Percentiles rank a stretch among this genome's conserved stretches.
Conservation (phyloP, 2,888 invertebrate genomes). For the Unio delphinus region DNA sequence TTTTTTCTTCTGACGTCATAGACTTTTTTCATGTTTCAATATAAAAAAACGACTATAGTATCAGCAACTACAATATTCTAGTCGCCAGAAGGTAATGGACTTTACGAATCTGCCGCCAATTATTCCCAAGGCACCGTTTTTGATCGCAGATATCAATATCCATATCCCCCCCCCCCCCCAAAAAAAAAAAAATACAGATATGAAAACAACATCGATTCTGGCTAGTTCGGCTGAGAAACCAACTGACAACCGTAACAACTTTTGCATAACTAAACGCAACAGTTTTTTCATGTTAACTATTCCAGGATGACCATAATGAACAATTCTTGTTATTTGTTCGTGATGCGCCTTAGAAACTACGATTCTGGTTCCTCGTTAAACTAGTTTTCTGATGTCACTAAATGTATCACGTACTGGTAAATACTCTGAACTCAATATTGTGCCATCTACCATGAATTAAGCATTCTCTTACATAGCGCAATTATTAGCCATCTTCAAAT, state of each 20-base stretch:
- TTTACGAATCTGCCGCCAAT: constrained; percentile 11
- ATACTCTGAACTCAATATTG: background rate
- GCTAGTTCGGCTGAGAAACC: constrained; percentile 4
- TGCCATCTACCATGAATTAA: constrained; percentile 5
- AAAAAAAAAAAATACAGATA: too few species aligned
- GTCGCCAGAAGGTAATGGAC: constrained; percentile 21
- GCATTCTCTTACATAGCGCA: constrained; percentile 2
- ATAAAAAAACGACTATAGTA: constrained; percentile 16
- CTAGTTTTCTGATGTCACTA: constrained; percentile 11
- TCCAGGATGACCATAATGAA: constrained; percentile 17
- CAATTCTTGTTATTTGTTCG: background rate
- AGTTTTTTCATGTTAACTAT: constrained; percentile 13
- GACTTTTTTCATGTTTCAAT: background rate
- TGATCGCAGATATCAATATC: too few species aligned
- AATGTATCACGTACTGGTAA: constrained; percentile 11
- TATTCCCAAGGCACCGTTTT: constrained; percentile 8
- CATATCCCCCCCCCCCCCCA: too few species aligned
- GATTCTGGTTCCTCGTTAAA: constrained; percentile 14
- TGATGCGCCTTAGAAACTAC: background rate
- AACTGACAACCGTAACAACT: constrained; percentile 16
- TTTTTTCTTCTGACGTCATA: background rate
- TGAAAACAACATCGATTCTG: constrained; percentile 9
- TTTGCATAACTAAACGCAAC: constrained; percentile 2
- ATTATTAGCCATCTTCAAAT: constrained; percentile 9
- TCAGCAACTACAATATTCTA: constrained; percentile 18